Base-by-base conservation (phyloP, 2,888 invertebrate species). In the Enchytraeus crypticus region DNA sequence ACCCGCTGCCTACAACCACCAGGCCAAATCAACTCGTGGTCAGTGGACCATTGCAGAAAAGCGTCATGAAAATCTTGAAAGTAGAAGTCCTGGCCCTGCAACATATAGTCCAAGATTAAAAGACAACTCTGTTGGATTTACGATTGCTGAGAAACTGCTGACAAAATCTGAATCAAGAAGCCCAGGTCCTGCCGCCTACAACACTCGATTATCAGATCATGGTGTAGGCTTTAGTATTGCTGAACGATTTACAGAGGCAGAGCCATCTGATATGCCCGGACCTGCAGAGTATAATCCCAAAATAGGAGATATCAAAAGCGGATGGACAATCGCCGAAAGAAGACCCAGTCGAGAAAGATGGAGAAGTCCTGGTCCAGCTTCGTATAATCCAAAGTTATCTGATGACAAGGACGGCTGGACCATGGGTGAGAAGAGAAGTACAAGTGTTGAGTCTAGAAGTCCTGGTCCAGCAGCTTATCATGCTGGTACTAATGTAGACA, bases 171-270 rank as follows among this genome's bases (percentile, higher is more conserved):
- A 38, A 38, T 32, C 32, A 18, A 43, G 55, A 54, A 38, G 55
- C 23, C 55, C 55, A 21, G 55, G 55, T 27, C 55, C 55, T 21
- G 55, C 55, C 27, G 55, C 32, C 8, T 54, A 54, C 34, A 32
- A 54, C 11, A 27, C 34, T 23, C 27, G 27, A 54, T 0, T 34
- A 21, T 23, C 11, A n/a, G 27, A 32, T 26, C 32, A 21, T 3
- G 38, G 18, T 14, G 18, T 8, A 38, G 38, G 38, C 8, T 38
- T 38, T 38, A 14, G 11, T 8, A 14, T 38, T 38, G 38, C 11
- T 14, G 18, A 14, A 14, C 8, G 18, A 38, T 8, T 14, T 14
- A 14, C 38, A 18, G 49, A 47, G 21, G 21, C 14, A 27, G 27
- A 32, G 29, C 27, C 27, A 57, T n/a, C 27, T 30, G 33, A 26